These are phyloP conservation scores for Lasioglossum leucozonium DNA, from an alignment of 2,888 invertebrate species.

Conservation along the genomic window DNA sequence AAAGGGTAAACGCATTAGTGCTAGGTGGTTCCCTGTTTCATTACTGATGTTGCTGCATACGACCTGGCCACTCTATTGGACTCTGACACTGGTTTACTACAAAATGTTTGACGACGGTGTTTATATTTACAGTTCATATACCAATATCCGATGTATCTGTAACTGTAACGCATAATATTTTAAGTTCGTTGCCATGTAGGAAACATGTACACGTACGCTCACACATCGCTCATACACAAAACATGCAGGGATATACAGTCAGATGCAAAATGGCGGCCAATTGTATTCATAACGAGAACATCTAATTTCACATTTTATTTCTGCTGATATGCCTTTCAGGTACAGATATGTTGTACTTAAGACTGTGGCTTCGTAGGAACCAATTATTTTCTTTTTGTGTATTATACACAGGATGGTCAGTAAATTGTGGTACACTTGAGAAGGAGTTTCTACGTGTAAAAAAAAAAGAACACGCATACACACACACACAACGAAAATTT, in stretches of 20 bases:
- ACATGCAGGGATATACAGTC: constrained; percentile 52
- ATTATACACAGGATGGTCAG: constrained; percentile 35
- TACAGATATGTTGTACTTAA: constrained; percentile 82
- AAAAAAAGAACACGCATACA: neutral
- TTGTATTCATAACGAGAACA: constrained; percentile 48
- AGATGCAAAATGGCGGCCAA: constrained; percentile 44
- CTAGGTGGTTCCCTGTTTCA: constrained; percentile 79
- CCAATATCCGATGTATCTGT: constrained; percentile 78
- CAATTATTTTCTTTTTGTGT: constrained; percentile 67
- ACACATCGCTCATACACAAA: constrained; percentile 37
- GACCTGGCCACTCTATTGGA: constrained; percentile 82
- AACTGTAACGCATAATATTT: constrained; percentile 74
- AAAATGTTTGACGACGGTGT: constrained; percentile 74
- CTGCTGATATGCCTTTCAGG: constrained; percentile 73
- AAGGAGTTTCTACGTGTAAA: constrained; percentile 13
- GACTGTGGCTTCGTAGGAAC: constrained; percentile 78
- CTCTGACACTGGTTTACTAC: constrained; percentile 79
- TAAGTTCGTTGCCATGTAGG: constrained; percentile 61
- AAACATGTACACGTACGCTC: constrained; percentile 29
- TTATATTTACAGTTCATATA: constrained; percentile 76
- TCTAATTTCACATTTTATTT: constrained; percentile 59
- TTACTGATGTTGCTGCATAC: constrained; percentile 82
- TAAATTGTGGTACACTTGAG: constrained; percentile 8
- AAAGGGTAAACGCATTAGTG: constrained; percentile 64
- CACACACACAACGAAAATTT: neutral